Evolutionary conservation across 2,888 invertebrate genomes (phyloP), one percentile per base, ranked within the genome.

Genomic region (Rhagium mordax): DNA sequence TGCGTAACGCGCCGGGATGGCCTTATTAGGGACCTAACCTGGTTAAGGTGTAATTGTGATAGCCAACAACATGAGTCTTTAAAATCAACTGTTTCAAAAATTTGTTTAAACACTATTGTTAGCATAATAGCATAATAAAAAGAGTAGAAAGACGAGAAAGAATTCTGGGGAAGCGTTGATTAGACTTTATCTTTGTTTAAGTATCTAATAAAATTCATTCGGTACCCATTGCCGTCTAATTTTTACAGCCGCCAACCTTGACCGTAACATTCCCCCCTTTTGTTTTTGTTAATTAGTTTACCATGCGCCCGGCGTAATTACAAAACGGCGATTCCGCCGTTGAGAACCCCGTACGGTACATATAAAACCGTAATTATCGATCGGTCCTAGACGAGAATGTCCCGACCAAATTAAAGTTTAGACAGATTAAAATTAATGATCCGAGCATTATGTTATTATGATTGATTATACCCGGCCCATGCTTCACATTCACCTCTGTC

Each of bases 341-440:
- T 21, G 3, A 61, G 18, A 61, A 61, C 47, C n/a, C 21, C 18
- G 10, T 47, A n/a, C 41, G 41, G 49, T n/a, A 29, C 29, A 64
- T 64, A 51, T 7, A 29, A 18, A 51, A 29, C 51, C 53, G 15
- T 33, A 53, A 65, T 64, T 55, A 55, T 57, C 24, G 41, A 67
- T 57, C 24, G 41, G 57, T 47, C 55, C 67, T 67, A 55, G 57
- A 20, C 53, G 10, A 29, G 20, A 67, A 67, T 47, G 53, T 67
- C 65, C 65, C 33, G 48, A 27, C 60, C 60, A 60, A 66, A 66
- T 51, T 65, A 71, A 66, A 57, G 59, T 71, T 24, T 59, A 47
- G 60, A 55, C 60, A 57, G 71, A 71, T 71, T 71, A 71, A 66
- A 71, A 71, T 60, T 71, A 71, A 71, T 71, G 66, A 61, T 49